Conservation (phyloP, 1,140 invertebrate genomes). For the Cherax quadricarinatus region DNA sequence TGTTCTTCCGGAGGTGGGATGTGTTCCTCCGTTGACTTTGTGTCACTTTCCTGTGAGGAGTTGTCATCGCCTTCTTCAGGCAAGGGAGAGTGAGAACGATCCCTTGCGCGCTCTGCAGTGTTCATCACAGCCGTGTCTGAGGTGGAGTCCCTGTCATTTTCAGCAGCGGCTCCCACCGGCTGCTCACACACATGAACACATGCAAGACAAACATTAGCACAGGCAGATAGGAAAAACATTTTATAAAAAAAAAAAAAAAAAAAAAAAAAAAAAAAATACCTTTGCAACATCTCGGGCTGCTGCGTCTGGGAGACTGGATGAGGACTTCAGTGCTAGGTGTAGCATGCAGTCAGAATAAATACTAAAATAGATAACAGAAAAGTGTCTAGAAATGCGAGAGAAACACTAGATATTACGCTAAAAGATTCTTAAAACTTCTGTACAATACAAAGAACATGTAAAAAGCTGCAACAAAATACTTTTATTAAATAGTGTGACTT, state of each 20-base stretch:
- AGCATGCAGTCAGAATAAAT: neutral
- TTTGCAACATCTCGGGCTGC: neutral
- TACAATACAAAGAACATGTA: neutral
- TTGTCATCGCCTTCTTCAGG: neutral
- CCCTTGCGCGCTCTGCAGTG: neutral
- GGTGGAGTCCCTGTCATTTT: neutral
- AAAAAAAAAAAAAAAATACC: neutral
- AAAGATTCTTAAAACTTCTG: neutral
- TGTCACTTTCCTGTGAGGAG: constrained; percentile 1
- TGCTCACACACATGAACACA: constrained; percentile 41
- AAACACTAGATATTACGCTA: neutral
- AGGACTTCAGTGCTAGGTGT: neutral
- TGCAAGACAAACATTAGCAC: constrained; percentile 44
- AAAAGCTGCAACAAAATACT: neutral
- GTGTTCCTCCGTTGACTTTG: neutral
- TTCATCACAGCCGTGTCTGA: neutral
- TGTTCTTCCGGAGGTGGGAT: neutral
- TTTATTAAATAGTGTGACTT: neutral
- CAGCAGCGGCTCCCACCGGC: neutral
- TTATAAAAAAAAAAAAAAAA: neutral
- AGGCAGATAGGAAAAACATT: neutral
- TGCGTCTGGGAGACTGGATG: neutral
- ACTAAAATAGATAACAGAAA: neutral
- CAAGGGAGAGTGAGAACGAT: neutral
- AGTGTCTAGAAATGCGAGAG: neutral